Evolutionary conservation across 2,888 invertebrate genomes (phyloP).

Genomic region (Crocallis elinguaria): DNA sequence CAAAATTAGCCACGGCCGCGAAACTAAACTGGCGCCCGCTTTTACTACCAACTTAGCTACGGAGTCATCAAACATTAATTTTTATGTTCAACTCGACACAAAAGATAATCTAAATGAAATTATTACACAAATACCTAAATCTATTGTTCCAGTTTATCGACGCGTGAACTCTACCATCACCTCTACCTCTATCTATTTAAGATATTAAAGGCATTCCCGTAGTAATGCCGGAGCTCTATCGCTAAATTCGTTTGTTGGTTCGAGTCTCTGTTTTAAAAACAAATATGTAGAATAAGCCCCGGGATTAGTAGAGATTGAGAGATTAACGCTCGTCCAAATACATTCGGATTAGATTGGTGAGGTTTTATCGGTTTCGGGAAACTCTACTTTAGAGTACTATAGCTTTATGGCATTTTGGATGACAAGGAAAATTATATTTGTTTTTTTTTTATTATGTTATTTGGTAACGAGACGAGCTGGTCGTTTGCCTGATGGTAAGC

Average conservation of each 20-base stretch:
- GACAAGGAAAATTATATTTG: not conserved
- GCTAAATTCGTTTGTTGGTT: conserved; percentile 31
- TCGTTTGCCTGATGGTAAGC: no score
- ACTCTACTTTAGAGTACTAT: conserved; percentile 5
- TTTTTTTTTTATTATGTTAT: not conserved
- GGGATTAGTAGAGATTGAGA: conserved; percentile 18
- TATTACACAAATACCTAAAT: not conserved
- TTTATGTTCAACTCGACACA: not conserved
- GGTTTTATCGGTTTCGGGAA: conserved; percentile 15
- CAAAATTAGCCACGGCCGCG: no score
- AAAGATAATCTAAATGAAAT: not conserved
- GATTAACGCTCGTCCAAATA: conserved; percentile 19
- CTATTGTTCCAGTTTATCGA: not conserved
- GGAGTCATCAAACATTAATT: no score
- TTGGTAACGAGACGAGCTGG: no score
- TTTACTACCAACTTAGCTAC: no score
- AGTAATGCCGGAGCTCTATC: conserved; percentile 15
- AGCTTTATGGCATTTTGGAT: no score
- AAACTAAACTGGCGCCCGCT: no score
- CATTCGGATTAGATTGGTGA: conserved; percentile 11
- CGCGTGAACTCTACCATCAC: conserved; percentile 6
- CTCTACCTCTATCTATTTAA: conserved; percentile 17
- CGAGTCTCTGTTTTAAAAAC: conserved; percentile 28
- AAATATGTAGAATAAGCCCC: conserved; percentile 19
- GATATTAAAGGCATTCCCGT: conserved; percentile 21